A percentile compares a stretch with the other conserved stretches of the same genome.
Evolutionary conservation across 2,113 vertebrate species (phyloP).

Genomic region (Otocyon megalotis): DNA sequence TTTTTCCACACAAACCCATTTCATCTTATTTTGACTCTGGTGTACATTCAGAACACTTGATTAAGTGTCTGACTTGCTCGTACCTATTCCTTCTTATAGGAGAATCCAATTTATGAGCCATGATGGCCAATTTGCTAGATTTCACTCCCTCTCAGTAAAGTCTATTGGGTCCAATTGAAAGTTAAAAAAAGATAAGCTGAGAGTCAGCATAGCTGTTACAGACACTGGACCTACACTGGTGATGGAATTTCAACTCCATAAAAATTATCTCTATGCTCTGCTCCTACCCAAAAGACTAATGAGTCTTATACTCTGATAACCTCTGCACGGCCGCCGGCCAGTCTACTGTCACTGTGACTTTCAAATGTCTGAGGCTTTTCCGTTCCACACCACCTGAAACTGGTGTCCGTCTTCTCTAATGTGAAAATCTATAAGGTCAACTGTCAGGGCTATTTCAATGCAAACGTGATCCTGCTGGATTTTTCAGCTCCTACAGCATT

Average conservation of each 20-base stretch:
- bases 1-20: not conserved
- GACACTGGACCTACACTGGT: not conserved
- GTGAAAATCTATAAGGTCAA: not conserved
- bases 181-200: not conserved
- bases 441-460: not conserved
- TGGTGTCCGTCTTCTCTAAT: not conserved
- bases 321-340: not conserved
- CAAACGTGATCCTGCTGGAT: not conserved
- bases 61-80: not conserved
- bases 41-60: not conserved
- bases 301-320: not conserved
- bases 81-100: not conserved
- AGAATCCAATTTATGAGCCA: not conserved
- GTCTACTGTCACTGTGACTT: not conserved
- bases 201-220: not conserved
- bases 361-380: not conserved
- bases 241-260: not conserved
- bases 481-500: not conserved
- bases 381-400: accelerated
- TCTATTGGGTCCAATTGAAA: not conserved
- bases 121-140: not conserved
- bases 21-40: not conserved
- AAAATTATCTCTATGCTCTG: not conserved
- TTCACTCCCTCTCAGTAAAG: not conserved
- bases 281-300: not conserved